These are phyloP conservation scores for Orcinus orca DNA, from an alignment of 2,113 vertebrate genomes.

Conservation along the genomic window DNA sequence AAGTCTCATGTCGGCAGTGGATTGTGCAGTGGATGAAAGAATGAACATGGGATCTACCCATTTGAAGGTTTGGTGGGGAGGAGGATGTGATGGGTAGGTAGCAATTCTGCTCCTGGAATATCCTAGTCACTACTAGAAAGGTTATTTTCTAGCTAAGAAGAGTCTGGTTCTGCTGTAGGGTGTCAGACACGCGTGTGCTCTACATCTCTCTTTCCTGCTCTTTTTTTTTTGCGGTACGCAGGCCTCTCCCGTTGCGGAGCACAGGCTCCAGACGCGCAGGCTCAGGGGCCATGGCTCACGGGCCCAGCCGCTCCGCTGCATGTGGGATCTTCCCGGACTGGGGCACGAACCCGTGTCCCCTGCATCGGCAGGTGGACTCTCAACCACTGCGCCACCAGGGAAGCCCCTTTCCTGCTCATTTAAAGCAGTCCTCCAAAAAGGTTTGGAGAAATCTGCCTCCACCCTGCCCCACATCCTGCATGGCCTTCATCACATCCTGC, in stretches of 20 bases:
- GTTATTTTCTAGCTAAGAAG: neutral
- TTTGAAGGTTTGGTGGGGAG: neutral
- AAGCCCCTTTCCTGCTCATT: neutral
- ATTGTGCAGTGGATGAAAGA: neutral
- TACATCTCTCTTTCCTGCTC: neutral
- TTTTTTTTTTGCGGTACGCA: too few relatives aligned
- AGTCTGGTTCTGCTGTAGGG: neutral
- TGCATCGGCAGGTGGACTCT: too few relatives aligned
- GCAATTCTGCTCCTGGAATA: neutral
- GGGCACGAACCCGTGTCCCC: too few relatives aligned
- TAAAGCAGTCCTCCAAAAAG: neutral
- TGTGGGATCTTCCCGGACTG: too few relatives aligned
- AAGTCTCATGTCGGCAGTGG: rapidly evolving
- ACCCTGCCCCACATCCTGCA: neutral
- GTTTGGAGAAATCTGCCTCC: neutral
- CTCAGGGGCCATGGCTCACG: too few relatives aligned
- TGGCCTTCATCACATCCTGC: neutral
- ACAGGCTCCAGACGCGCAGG: too few relatives aligned
- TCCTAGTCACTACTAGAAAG: neutral
- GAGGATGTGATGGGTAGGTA: neutral
- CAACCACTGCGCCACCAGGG: too few relatives aligned
- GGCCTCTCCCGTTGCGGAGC: too few relatives aligned
- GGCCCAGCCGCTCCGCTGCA: too few relatives aligned
- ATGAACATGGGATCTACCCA: neutral
- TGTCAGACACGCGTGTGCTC: neutral